Percentiles rank a stretch among this genome's conserved stretches.
These are phyloP conservation scores for Polydrusus pterygomalis DNA, from an alignment of 2,888 invertebrate genomes.

Conservation along the genomic window DNA sequence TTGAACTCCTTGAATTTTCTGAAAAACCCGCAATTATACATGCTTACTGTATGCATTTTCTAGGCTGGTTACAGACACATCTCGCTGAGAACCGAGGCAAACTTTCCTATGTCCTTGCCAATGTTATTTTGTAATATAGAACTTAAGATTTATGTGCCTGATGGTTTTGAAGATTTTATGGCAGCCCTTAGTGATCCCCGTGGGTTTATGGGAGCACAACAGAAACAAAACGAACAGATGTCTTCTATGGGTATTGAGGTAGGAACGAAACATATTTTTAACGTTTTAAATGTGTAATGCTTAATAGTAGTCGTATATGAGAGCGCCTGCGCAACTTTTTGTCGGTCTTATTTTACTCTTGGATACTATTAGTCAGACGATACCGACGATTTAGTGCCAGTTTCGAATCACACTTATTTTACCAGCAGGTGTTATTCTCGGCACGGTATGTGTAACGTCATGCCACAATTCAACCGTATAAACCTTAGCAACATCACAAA, in stretches of 20 bases:
- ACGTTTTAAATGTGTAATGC: background rate
- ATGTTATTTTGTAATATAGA: conserved; percentile 99
- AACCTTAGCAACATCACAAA: no score
- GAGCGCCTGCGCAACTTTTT: no score
- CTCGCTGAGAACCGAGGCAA: conserved; percentile 97
- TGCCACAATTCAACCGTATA: no score
- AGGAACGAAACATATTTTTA: conserved; percentile 13
- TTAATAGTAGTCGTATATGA: no score
- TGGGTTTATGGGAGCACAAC: conserved; percentile 91
- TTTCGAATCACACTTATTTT: no score
- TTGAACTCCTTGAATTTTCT: no score
- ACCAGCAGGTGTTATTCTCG: no score
- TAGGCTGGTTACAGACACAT: conserved; percentile 99
- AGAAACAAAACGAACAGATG: conserved; percentile 93
- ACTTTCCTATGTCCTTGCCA: conserved; percentile 98
- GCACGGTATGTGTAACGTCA: no score
- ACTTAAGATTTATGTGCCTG: conserved; percentile 99
- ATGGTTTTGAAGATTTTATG: conserved; percentile 99
- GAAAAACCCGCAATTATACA: no score
- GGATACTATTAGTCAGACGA: no score
- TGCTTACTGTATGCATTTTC: conserved; percentile 19
- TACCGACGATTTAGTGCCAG: no score
- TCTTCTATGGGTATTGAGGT: conserved; percentile 94
- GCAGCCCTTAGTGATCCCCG: conserved; percentile 97
- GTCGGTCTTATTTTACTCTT: no score